These are phyloP conservation scores for Percina caprodes DNA, from an alignment of 2,113 vertebrate genomes.

Conservation along the genomic window DNA sequence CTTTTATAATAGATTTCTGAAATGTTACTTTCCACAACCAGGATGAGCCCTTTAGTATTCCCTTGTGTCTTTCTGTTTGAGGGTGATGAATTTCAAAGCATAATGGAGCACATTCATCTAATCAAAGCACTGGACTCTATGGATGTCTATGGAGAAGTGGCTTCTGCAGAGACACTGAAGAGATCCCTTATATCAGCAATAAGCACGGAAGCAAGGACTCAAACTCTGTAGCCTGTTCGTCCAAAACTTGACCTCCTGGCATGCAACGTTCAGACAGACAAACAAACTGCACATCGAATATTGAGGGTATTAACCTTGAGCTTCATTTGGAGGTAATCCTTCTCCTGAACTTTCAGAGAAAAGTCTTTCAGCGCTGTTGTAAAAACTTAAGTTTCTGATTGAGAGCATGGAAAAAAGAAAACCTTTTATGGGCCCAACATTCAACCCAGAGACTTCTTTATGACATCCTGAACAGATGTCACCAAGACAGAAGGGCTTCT, in stretches of 20 bases:
- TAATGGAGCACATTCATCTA: constrained; percentile 50
- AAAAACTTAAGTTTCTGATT: constrained; percentile 35
- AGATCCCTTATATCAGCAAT: constrained; percentile 78
- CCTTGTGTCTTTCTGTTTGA: constrained; percentile 62
- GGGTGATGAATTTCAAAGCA: constrained; percentile 41
- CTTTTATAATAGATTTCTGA: constrained; percentile 37
- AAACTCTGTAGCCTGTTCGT: constrained; percentile 27
- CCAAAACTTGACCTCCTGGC: constrained; percentile 45
- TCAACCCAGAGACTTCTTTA: constrained; percentile 36
- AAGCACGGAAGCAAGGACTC: constrained; percentile 60
- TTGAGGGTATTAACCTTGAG: constrained; percentile 6
- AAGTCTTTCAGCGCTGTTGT: constrained; percentile 44
- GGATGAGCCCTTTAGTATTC: constrained; percentile 66
- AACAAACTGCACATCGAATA: constrained; percentile 25
- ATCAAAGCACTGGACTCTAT: constrained; percentile 47
- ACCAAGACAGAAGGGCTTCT: constrained; percentile 74
- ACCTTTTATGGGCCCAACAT: constrained; percentile 32
- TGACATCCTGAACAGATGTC: constrained; percentile 30
- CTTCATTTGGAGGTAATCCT: constrained; percentile 27
- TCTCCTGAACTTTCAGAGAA: constrained; percentile 11
- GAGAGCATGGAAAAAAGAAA: constrained; percentile 31
- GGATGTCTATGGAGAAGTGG: constrained; percentile 36
- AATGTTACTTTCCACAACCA: constrained; percentile 67
- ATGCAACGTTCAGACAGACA: constrained; percentile 54
- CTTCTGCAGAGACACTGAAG: constrained; percentile 62